Evolutionary conservation across 2,797 vertebrate genomes (phyloP), one percentile per base, ranked within the genome.

Genomic region (Falco columbarius): DNA sequence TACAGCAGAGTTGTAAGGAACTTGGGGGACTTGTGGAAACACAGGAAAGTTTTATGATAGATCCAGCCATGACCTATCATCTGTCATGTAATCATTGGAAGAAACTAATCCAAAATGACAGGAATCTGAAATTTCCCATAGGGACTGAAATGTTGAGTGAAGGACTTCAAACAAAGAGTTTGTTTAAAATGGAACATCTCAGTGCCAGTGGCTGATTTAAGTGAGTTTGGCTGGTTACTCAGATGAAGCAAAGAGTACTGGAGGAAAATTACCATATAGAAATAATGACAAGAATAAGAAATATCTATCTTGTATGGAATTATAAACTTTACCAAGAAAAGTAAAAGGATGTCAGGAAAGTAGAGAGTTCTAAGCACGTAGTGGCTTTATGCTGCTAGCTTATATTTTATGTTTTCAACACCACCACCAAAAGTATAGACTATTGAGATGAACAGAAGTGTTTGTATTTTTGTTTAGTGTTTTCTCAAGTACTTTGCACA

Each of bases 71-170:
- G 16, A 58, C 34, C 46, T 75, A 52, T 61, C 52, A 75, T 23
- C 79, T 93, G 88, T 90, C 80, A 81, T 81, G 32, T 59, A 81
- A 72, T 84, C 70, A 26, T n/a, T 51, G 47, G 52, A 55, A 84
- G 71, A 70, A 95, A 86, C 47, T 87, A 91, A 96, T 95, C 47
- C 49, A 73, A 73, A 93, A 76, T 84, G 80, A 7, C 90, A 81
- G 30, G 47, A 52, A 84, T 84, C 29, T 62, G 73, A 90, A 61
- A 88, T 46, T 71, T 94, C 79, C 94, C 61, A 16, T 32, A 63
- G 89, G 83, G 87, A 14, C 20, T 56, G 75, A 42, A 63, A 84
- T 32, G 38, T 66, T 96, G 62, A 93, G 80, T 70, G 92, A 79
- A 86, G 62, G 62, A 61, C 63, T 92, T 90, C 10, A 86, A 71